phyloP scores from a whole-genome alignment of 2,113 vertebrate genomes.

The Salvelinus namaycush region DNA sequence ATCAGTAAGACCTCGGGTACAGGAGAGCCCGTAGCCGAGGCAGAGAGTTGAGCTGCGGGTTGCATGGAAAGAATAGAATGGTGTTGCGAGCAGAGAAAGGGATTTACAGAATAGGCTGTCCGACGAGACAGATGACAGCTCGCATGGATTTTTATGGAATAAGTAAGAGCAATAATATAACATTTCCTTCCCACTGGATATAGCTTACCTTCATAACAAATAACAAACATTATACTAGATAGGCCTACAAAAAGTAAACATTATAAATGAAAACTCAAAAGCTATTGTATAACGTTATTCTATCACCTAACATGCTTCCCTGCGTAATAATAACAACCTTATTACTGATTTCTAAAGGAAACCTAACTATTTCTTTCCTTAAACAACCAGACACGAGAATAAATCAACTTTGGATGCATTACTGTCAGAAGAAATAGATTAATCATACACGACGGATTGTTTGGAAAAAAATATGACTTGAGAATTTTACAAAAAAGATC shows the following conservation, averaged over 20 bases:
- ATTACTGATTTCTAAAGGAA: background rate
- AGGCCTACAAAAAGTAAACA: constrained; percentile 42
- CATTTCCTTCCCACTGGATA: background rate
- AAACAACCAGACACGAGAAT: background rate
- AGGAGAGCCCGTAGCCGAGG: constrained; percentile 50
- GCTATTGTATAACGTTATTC: constrained; percentile 4
- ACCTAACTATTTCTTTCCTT: too few relatives aligned
- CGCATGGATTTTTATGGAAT: constrained; percentile 2
- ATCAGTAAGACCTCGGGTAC: constrained; percentile 62
- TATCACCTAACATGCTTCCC: background rate
- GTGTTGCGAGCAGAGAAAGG: constrained; percentile 5
- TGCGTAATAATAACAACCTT: background rate
- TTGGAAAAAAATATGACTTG: background rate
- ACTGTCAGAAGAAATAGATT: constrained; percentile 6
- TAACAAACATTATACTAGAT: constrained; percentile 46
- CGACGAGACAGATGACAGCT: background rate
- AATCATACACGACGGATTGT: background rate
- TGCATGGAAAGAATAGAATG: constrained; percentile 23
- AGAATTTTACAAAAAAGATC: background rate
- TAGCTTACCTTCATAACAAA: constrained; percentile 25
- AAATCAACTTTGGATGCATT: background rate
- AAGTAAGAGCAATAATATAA: constrained; percentile 9
- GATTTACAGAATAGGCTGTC: constrained; percentile 3
- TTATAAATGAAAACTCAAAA: constrained; percentile 17
- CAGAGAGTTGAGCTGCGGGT: constrained; percentile 49